Base-by-base conservation (phyloP, 2,113 vertebrate species). In the Lagopus muta region DNA sequence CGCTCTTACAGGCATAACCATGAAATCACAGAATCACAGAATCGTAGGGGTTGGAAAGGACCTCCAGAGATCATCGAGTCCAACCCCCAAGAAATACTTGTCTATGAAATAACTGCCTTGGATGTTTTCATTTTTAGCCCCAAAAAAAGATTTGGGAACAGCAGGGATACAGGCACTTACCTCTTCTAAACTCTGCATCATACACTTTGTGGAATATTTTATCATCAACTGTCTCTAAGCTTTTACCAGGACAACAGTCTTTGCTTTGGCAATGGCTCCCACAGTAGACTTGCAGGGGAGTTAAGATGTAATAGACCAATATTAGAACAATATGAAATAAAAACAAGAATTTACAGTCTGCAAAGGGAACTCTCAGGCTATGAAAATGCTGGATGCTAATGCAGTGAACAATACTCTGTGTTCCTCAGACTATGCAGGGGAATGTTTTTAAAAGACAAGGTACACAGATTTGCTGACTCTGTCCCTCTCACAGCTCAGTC, bases 121-220 rank as follows among this genome's bases (percentile, higher is more conserved):
- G 72, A 81, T 77, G 12, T 34, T 86, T 73, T 70, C 1, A 84
- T 87, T 58, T 80, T 65, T n/a, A 58, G 65, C 27, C 24, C 62
- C 87, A 48, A 62, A 21, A 84, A 64, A 81, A 8, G 3, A 67
- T 77, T 77, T 82, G 47, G 50, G 55, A 92, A 83, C 42, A 92
- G 43, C 27, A 88, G 65, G 61, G 40, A 75, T 75, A 88, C 0
- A 0, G 66, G 13, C 54, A 42, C 62, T 84, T 40, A 66, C 74
- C 62, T 78, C 61, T 90, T 87, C 83, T 72, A 93, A 94, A 83
- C 13, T 65, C 55, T 77, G 43, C 40, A 69, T 91, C 72, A 47
- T 64, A 82, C 83, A 65, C 34, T 94, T 86, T 84, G 88, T 48
- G 27, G 82, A 18, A 75, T 34, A 11, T 86, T 91, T 92, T 96